A percentile compares a stretch with the other conserved stretches of the same genome.
phyloP scores from a whole-genome alignment of 2,888 invertebrate species.

The Hyposoter dolosus region DNA sequence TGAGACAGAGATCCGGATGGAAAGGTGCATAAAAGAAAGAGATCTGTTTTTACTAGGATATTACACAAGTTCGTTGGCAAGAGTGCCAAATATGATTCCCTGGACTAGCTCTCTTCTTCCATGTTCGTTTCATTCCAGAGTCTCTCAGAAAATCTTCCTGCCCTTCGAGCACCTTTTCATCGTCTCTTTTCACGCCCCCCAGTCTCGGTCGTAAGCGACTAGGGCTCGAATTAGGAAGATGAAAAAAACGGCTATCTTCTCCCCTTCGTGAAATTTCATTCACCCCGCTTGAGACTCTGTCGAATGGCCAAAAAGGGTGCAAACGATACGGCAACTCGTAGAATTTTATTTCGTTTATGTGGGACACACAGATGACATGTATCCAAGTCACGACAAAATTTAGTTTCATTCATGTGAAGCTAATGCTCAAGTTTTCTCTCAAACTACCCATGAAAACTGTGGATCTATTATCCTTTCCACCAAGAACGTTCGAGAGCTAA shows the following conservation, averaged over 20 bases:
- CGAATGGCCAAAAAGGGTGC: conserved; percentile 32
- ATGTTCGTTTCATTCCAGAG: conserved; percentile 14
- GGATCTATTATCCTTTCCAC: too few species aligned
- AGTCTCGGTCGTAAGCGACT: conserved; percentile 48
- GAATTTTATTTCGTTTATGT: conserved; percentile 29
- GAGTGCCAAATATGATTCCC: conserved; percentile 71
- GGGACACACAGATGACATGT: conserved; percentile 12
- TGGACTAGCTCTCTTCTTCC: conserved; percentile 11
- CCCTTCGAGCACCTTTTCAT: conserved; percentile 46
- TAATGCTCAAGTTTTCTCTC: too few species aligned
- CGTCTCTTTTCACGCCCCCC: not conserved
- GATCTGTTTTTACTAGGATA: conserved; percentile 69
- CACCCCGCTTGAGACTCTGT: not conserved
- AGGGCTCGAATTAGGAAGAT: conserved; percentile 59
- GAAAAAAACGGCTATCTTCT: conserved; percentile 41
- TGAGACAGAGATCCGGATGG: conserved; percentile 45
- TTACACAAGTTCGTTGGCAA: conserved; percentile 69
- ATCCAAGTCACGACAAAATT: not conserved
- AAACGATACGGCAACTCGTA: conserved; percentile 53
- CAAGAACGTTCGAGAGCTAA: too few species aligned
- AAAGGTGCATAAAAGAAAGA: conserved; percentile 61
- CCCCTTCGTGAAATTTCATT: conserved; percentile 6
- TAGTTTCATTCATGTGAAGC: too few species aligned
- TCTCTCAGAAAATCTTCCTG: conserved; percentile 34
- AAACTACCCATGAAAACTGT: too few species aligned